Evolutionary conservation across 2,113 vertebrate species (phyloP), one percentile per base, ranked within the genome.

Genomic region (Macrotis lagotis): DNA sequence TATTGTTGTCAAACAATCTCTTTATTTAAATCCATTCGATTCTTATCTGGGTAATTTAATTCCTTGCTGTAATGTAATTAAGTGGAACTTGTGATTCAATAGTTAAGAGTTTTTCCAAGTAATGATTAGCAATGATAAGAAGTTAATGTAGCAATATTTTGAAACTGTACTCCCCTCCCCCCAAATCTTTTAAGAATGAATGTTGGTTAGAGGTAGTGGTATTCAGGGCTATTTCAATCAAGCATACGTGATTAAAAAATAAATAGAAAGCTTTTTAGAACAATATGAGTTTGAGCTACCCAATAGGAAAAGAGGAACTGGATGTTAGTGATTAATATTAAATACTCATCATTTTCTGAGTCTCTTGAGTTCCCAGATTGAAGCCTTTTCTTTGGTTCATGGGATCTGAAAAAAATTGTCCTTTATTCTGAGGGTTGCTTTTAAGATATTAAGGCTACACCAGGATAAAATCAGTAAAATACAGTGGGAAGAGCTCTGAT

Each of bases 311-410:
- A 94, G 7, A 90, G 44, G n/a, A 94, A 89, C 88, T 51, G 28
- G 83, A 48, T n/a, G 24, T 95, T 91, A 53, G 28, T 19, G 25
- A 22, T n/a, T n/a, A n/a, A n/a, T 94, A 89, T 93, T 44, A 52
- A 37, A n/a, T 0, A 0, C 0, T 19, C 48, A 3, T 47, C 12
- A 26, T 2, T 48, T 95, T 44, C 74, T 0, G 44, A 88, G 8
- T 4, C 0, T 66, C 24, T 7, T 50, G 1, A 83, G 59, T 89
- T 92, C n/a, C 50, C 91, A 91, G 96, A 8, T 24, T 37, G 25
- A 37, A 50, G 51, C 59, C 48, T 50, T 50, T 48, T 49, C 14
- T 14, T 24, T 50, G 91, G 48, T 8, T 24, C 48, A 3, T 22
- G 48, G 26, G 8, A n/a, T 28, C 6, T 93, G 94, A 37, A 48